These are phyloP conservation scores for Athrips mouffetella DNA, from an alignment of 2,888 invertebrate species.

Conservation along the genomic window DNA sequence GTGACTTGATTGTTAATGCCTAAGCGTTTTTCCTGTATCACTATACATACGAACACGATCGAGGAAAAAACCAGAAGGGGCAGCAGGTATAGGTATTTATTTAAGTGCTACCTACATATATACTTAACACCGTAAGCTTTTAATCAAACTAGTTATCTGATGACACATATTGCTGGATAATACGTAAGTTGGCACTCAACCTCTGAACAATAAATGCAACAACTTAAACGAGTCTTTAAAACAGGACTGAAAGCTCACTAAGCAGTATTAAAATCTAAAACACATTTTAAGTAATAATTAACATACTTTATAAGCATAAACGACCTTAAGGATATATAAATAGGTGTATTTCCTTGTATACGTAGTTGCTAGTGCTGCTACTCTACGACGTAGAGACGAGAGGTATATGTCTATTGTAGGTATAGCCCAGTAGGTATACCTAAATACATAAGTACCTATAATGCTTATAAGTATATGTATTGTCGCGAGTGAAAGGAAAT, in stretches of 20 bases:
- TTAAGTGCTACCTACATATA: background rate
- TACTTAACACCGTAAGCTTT: background rate
- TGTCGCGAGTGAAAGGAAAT: slow-evolving; percentile 78
- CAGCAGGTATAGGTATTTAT: background rate
- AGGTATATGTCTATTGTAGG: slow-evolving; percentile 24
- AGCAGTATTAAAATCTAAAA: no score
- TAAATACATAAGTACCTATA: slow-evolving; percentile 21
- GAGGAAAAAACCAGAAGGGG: slow-evolving; percentile 22
- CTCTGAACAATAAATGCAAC: no score
- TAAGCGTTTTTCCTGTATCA: slow-evolving; percentile 33
- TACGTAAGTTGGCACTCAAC: no score
- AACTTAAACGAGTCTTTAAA: no score
- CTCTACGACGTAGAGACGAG: no score
- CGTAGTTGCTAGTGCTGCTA: no score
- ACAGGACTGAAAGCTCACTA: no score
- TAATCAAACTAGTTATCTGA: slow-evolving; percentile 10
- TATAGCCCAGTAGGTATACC: slow-evolving; percentile 1
- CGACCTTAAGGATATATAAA: no score
- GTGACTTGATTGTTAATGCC: slow-evolving; percentile 21
- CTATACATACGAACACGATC: slow-evolving; percentile 24
- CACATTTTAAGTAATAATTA: no score
- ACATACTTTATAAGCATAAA: no score
- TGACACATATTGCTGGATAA: slow-evolving; percentile 13
- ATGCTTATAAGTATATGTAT: slow-evolving; percentile 42
- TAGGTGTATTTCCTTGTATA: no score